Percentiles rank a stretch among this genome's conserved stretches.
Evolutionary conservation across 2,113 vertebrate species (phyloP).

Genomic region (Alethe castanea): DNA sequence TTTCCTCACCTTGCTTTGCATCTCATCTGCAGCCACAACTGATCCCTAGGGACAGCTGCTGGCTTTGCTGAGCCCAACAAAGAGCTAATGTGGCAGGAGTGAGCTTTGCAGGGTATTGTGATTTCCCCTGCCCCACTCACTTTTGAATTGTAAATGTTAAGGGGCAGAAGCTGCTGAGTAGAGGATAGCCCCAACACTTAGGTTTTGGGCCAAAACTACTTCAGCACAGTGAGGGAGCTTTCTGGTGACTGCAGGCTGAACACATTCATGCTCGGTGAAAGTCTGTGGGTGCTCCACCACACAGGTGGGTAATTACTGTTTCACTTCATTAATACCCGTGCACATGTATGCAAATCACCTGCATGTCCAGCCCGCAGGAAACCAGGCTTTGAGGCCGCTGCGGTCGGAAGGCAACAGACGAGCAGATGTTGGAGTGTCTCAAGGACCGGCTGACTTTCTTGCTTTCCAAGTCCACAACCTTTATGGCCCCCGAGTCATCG

Average conservation of each 20-base stretch:
- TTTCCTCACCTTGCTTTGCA: not conserved
- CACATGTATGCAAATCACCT: conserved; percentile 78
- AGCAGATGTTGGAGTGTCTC: conserved; percentile 94
- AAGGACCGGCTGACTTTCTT: conserved; percentile 84
- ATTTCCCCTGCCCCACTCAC: not conserved
- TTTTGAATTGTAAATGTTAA: not conserved
- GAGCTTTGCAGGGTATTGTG: not conserved
- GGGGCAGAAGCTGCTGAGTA: not conserved
- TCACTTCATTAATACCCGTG: not conserved
- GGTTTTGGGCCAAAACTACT: not conserved
- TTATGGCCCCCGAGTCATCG: conserved; percentile 88
- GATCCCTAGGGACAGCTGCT: not conserved
- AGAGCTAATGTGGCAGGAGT: fast-evolving
- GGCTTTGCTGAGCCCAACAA: not conserved
- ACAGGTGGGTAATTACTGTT: not conserved
- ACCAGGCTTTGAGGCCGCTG: conserved; percentile 89
- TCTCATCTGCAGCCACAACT: not conserved
- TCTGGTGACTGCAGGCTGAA: not conserved
- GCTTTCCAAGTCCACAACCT: conserved; percentile 84
- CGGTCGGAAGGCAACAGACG: conserved; percentile 89
- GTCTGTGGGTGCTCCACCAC: not conserved
- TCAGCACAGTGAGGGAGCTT: not conserved
- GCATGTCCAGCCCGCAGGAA: conserved; percentile 96
- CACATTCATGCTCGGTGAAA: not conserved
- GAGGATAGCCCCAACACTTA: not conserved